These are phyloP conservation scores for Macrotrachela quadricornifera DNA, from an alignment of 1,140 invertebrate genomes.

Conservation along the genomic window DNA sequence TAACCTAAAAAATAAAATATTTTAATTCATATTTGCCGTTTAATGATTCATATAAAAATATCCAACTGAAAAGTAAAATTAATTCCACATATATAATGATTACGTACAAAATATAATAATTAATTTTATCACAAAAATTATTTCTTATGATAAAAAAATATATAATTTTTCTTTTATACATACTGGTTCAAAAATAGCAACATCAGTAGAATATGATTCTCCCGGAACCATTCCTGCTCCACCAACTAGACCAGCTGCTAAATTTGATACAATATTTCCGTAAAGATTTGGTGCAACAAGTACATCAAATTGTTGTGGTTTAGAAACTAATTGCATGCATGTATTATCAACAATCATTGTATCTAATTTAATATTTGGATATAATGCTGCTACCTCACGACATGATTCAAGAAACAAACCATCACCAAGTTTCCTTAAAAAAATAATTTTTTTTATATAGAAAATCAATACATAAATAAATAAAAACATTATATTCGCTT, in stretches of 20 bases:
- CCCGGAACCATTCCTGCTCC: slow-evolving; percentile 91
- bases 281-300: slow-evolving; percentile 93
- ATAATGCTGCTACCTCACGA: slow-evolving; percentile 52
- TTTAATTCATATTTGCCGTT: no score
- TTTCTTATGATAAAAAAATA: no score
- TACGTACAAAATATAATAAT: no score
- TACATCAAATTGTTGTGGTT: slow-evolving; percentile 90
- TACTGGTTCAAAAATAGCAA: slow-evolving; percentile 91
- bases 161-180: no score
- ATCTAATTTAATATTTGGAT: slow-evolving; percentile 78
- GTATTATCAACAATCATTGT: slow-evolving; percentile 95
- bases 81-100: no score
- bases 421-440: slow-evolving; percentile 64
- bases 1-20: no score
- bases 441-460: background rate
- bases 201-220: slow-evolving; percentile 64
- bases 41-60: no score
- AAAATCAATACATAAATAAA: background rate
- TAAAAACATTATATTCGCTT: slow-evolving; percentile 78
- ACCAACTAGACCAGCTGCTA: slow-evolving; percentile 81
- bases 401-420: slow-evolving; percentile 75
- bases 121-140: no score
- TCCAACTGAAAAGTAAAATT: no score
- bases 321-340: slow-evolving; percentile 93
- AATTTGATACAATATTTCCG: slow-evolving; percentile 89